Percentiles rank a stretch among this genome's conserved stretches.
Evolutionary conservation across 2,888 invertebrate genomes (phyloP).

Genomic region (Nymphalis c-album): DNA sequence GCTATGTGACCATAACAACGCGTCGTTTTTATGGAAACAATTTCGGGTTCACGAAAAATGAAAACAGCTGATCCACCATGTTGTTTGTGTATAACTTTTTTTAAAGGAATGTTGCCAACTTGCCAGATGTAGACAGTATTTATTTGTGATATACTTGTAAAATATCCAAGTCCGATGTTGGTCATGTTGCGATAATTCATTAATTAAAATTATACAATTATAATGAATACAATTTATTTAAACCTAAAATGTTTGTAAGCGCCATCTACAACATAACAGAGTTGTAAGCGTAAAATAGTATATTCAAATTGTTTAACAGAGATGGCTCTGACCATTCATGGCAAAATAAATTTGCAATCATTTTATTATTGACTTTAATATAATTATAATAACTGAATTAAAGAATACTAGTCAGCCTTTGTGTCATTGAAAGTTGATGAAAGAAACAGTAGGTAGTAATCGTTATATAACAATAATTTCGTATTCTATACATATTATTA

Average conservation of each 20-base stretch:
- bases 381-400: no score
- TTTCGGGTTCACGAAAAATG: slow-evolving; percentile 66
- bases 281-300: background rate
- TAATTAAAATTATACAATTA: background rate
- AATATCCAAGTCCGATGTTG: background rate
- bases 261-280: background rate
- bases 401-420: no score
- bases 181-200: no score
- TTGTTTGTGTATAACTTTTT: slow-evolving; percentile 81
- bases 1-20: slow-evolving; percentile 78
- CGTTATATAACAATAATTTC: no score
- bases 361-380: no score
- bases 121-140: background rate
- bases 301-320: background rate
- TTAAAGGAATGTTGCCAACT: slow-evolving; percentile 36
- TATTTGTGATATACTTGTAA: background rate
- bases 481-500: no score
- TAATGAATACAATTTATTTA: background rate
- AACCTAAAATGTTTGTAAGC: background rate
- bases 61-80: slow-evolving; percentile 84
- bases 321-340: background rate
- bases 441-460: no score
- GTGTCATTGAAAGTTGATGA: no score
- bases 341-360: background rate
- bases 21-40: slow-evolving; percentile 71